Base-by-base conservation (phyloP, 1,140 invertebrate genomes). In the Aphelenchoides fujianensis region DNA sequence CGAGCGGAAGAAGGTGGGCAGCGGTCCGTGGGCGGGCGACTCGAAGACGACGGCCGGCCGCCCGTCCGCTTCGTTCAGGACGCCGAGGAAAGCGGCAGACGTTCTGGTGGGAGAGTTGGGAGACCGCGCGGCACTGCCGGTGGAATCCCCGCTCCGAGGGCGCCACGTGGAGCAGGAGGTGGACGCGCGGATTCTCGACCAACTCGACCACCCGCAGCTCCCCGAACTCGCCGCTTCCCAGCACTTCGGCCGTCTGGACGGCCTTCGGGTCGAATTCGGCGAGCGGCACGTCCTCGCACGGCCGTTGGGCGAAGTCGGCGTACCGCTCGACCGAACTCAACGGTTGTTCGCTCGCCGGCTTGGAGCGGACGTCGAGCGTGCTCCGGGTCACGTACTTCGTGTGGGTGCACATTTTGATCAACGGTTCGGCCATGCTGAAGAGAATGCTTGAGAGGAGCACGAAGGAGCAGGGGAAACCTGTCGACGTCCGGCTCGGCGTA, bases 221-320 rank as follows among this genome's bases (percentile, higher is more conserved):
- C 2, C 69, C 72, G 35, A 74, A 74, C 27, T 74, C 57, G n/a
- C 72, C 72, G 28, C 16, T n/a, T 2, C 72, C 71, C 7, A 74
- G 16, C 1, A 27, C n/a, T 37, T 74, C 54, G 3, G 74, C 28
- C 55, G 19, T 7, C 34, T 59, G 5, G 7, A 59, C 34, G 7
- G 55, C 55, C 7, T 59, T 59, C 23, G 5, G n/a, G 0, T 32
- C 12, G 41, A 70, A n/a, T 36, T 70, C 55, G 28, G 53, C 48
- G 5, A 32, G n/a, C 23, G 30, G 67, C 27, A 59, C 28, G 61
- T 69, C 41, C 27, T 3, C 28, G 23, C 9, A 16, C 61, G 1
- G 67, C 12, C 2, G 41, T 52, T 37, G 64, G 62, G 2, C 19
- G 7, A 9, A 66, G 7, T 66, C 27, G 16, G 63, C 32, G 3